Conservation (phyloP, 1,140 invertebrate species). For the Nephila pilipes region DNA sequence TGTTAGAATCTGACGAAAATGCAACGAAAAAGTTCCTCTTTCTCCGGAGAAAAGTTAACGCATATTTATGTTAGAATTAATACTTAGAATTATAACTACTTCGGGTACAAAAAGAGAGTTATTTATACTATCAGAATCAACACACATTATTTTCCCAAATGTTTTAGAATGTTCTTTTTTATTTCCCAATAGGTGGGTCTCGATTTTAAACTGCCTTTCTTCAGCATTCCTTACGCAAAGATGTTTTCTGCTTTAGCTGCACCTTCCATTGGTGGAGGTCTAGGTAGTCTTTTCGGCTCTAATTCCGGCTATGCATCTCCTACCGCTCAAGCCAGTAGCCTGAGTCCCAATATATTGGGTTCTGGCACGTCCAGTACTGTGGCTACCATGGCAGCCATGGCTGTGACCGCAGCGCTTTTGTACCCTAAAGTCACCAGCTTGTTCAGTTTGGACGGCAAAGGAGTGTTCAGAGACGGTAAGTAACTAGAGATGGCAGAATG, state of each 20-base stretch:
- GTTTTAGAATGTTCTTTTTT: no score
- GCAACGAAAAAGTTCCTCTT: no score
- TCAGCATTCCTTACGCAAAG: constrained; percentile 73
- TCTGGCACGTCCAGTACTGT: constrained; percentile 11
- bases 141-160: no score
- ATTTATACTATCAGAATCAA: no score
- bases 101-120: no score
- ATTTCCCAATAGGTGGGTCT: constrained; percentile 46
- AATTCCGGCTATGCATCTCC: neutral
- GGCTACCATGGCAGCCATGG: constrained; percentile 68
- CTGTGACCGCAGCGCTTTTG: constrained; percentile 68
- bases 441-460: constrained; percentile 49
- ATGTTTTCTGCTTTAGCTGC: constrained; percentile 50
- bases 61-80: no score
- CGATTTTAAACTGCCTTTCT: constrained; percentile 75
- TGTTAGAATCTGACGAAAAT: no score
- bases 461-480: constrained; percentile 69
- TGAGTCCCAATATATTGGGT: constrained; percentile 43
- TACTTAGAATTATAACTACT: no score
- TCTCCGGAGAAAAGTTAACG: neutral
- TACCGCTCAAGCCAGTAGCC: neutral
- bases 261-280: constrained; percentile 26
- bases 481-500: neutral
- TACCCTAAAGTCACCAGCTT: constrained; percentile 68
- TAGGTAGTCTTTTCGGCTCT: constrained; percentile 42